Evolutionary conservation across 2,888 invertebrate genomes (phyloP).

Genomic region (Nomada lathburiana): DNA sequence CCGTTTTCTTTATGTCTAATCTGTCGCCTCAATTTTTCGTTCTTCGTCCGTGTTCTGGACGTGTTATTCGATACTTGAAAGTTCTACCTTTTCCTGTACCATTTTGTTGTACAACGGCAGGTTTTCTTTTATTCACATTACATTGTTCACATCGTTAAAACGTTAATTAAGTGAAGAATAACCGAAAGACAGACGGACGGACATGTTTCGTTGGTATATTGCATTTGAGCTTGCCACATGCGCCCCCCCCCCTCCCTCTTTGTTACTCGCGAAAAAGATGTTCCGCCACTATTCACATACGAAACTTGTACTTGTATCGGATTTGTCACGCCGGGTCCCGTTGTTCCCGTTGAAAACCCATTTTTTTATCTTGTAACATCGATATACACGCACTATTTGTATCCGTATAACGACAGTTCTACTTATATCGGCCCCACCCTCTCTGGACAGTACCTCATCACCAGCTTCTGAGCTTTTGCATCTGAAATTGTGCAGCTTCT

Average conservation of each 20-base stretch:
- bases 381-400: slow-evolving; percentile 1
- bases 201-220: slow-evolving; percentile 13
- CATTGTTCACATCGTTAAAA: no score
- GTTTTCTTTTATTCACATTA: background rate
- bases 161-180: background rate
- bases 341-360: slow-evolving; percentile 8
- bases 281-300: background rate
- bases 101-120: background rate
- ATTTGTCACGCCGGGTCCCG: slow-evolving; percentile 19
- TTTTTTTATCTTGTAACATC: background rate
- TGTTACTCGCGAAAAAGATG: slow-evolving; percentile 12
- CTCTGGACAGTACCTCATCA: slow-evolving; percentile 48
- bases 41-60: background rate
- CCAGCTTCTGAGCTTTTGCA: slow-evolving; percentile 83
- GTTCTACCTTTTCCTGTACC: background rate
- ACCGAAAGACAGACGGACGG: slow-evolving; percentile 10
- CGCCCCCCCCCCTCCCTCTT: background rate
- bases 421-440: slow-evolving; percentile 7
- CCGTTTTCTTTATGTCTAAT: slow-evolving; percentile 24
- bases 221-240: slow-evolving; percentile 37
- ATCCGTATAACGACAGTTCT: slow-evolving; percentile 4
- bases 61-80: background rate
- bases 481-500: slow-evolving; percentile 80
- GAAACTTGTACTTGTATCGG: slow-evolving; percentile 27
- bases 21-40: slow-evolving; percentile 7